Base-by-base conservation (phyloP, 2,888 invertebrate genomes). In the Drosophila merina region DNA sequence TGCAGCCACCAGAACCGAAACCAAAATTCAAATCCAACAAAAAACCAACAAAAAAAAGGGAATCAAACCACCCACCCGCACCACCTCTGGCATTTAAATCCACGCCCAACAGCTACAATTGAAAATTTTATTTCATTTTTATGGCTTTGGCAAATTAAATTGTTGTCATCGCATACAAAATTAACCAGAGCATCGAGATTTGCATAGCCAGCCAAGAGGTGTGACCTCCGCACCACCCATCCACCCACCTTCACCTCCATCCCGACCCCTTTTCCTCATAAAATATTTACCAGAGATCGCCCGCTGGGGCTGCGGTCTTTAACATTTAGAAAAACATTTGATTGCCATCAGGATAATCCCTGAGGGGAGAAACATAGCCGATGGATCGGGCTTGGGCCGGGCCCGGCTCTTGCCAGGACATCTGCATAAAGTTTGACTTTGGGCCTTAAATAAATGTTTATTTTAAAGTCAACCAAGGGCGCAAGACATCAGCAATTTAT, bases 81-180 rank as follows among this genome's bases (percentile, higher is more conserved):
- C 33, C 48, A 51, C 57, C 25, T 10, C 28, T 14, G 38, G 9
- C 10, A 20, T 26, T 40, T 28, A 26, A 66, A 31, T 66, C 56
- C 73, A 71, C 71, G 73, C 71, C 71, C 71, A 62, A 70, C 74
- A 62, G 77, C 80, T 59, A 76, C 81, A 82, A 82, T 82, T 87
- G 79, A 74, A 74, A 71, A 72, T 85, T 82, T 81, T 87, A 82
- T 82, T 81, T 82, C 75, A 76, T 71, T 82, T 87, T 82, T 82
- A 82, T 82, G 87, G 86, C 86, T 85, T 78, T 78, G 86, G 71
- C 78, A 44, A 82, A 82, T 82, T 82, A 82, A 82, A 82, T 87
- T 81, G 85, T 78, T 86, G 79, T 85, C 74, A 69, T 44, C 74
- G 79, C 67, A 84, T 81, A 82, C 79, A 78, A 82, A 82, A 82